Evolutionary conservation across 2,888 invertebrate genomes (phyloP), one percentile per base, ranked within the genome.

Genomic region (Habrosyne pyritoides): DNA sequence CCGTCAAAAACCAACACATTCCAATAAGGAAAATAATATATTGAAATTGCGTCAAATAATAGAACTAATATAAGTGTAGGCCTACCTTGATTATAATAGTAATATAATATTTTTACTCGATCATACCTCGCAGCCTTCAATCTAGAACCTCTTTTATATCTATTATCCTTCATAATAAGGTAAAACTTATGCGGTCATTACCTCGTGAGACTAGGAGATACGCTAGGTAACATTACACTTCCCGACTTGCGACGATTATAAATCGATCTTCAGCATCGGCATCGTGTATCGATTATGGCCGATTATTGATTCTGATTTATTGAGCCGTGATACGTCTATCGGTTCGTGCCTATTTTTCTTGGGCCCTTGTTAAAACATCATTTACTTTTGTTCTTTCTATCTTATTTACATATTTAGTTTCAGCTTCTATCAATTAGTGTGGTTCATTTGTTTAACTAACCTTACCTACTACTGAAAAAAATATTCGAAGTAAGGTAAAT

Each of bases 251-350:
- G 67, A 67, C 69, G 78, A 83, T 84, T 82, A 84, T 83, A 83
- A 82, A 83, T 83, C 79, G 84, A 77, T 79, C 66, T 63, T 62
- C 75, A 66, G 73, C 71, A 75, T 69, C 70, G 70, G 68, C 67
- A 73, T 72, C 78, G 70, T 73, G 74, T 77, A 82, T 79, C 83
- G 84, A 83, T 86, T 84, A 87, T 77, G 64, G 73, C 53, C 79
- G 80, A 85, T 87, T 84, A 86, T 85, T 83, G 83, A 84, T 81
- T 81, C 75, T 84, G 80, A 68, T 68, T 68, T 68, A 68, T 68
- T 59, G 70, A 66, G 64, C 67, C 59, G 52, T 63, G 64, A 70
- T 65, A 66, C 67, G 71, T 69, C 71, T 65, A 67, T 69, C 70
- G 64, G 63, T 64, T 65, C 64, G 62, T 57, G 59, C 55, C 53